Base-by-base conservation (phyloP, 2,888 invertebrate genomes). In the Atherix ibis region DNA sequence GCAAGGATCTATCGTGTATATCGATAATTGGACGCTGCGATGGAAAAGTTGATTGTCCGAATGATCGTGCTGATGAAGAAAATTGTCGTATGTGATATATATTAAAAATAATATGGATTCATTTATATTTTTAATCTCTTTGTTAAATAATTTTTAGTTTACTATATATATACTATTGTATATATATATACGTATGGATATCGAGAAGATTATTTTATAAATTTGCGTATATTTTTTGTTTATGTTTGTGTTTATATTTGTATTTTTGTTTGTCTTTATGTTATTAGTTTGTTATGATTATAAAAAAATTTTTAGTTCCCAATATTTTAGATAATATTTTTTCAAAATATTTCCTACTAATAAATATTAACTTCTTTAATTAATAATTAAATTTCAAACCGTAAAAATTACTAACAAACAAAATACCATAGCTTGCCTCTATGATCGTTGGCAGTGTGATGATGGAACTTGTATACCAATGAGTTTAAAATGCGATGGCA, bases 1-100 rank as follows among this genome's bases (percentile, higher is more conserved):
- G 85, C 57, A 65, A 64, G 38, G 78, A 82, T 55, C 76, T 79
- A 32, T 67, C 70, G 46, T 84, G 84, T 56, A 73, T 85, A 47
- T 73, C 76, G 28, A 65, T 71, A 43, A 58, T 68, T 29, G 63
- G 71, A 43, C 70, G 75, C 32, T 87, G 85, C 56, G 76, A 87
- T 54, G 76, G 78, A 39, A 70, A 67, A 48, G 66, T 67, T 50
- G 77, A 85, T 61, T 85, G 85, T 57, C 66, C 67, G 4, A 58
- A 62, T 39, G 79, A 75, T 55, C 66, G 68, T 19, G 66, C 67
- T 33, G 76, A 76, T 47, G 76, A 76, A 50, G 58, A 65, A 37
- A 66, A 62, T 39, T 73, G 73, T 55, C 71, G 73, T 73, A 70
- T 61, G 73, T 72, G 43, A 18, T 43, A 38, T 45, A 40, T 32